Percentiles rank a stretch among this genome's conserved stretches.
Conservation (phyloP, 2,888 invertebrate genomes). For the Trichogramma evanescens region DNA sequence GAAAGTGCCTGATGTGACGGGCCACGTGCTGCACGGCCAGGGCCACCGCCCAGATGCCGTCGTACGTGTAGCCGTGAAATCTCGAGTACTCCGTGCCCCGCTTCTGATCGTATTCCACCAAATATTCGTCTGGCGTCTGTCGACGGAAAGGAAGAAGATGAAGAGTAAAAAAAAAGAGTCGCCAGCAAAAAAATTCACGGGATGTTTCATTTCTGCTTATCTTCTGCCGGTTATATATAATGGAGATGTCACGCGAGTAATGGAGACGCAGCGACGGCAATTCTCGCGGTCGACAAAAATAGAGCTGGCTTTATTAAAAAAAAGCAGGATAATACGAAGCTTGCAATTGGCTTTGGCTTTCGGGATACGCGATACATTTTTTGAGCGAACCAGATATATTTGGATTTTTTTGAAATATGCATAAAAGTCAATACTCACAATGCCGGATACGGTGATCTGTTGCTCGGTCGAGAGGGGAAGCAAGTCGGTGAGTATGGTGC, state of each 20-base stretch:
- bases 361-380: no score
- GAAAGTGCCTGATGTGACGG: constrained; percentile 60
- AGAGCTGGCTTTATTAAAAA: neutral
- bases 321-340: neutral
- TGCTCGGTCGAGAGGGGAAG: constrained; percentile 80
- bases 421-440: constrained; percentile 58
- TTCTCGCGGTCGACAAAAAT: neutral
- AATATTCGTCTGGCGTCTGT: constrained; percentile 85
- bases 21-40: constrained; percentile 88
- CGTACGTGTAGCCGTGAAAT: constrained; percentile 97
- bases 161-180: neutral
- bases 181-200: no score
- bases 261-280: neutral
- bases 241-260: neutral
- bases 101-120: constrained; percentile 73
- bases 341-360: no score
- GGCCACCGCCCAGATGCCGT: constrained; percentile 97
- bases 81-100: constrained; percentile 80
- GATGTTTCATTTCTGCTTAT: neutral
- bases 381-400: no score
- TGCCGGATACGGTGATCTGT: constrained; percentile 80
- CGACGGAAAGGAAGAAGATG: constrained; percentile 30
- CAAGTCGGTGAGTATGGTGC: constrained; percentile 81
- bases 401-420: neutral
- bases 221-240: neutral